These are phyloP conservation scores for Tiphia femorata DNA, from an alignment of 2,888 invertebrate genomes.

Conservation along the genomic window DNA sequence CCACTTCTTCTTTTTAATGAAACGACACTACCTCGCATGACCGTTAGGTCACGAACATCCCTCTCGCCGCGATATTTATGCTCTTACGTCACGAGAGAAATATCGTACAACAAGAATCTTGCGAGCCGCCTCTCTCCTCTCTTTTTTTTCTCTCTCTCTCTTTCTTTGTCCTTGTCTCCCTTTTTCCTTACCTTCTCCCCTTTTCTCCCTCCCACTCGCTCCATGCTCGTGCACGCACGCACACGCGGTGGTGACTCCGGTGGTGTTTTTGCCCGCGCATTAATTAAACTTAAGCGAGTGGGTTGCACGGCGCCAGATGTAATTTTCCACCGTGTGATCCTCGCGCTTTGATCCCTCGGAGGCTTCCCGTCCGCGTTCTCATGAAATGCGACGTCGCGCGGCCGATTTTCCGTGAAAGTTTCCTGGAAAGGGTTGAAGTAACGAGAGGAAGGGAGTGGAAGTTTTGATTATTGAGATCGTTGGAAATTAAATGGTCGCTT, in stretches of 20 bases:
- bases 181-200: no score
- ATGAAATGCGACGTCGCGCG: no score
- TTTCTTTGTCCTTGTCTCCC: no score
- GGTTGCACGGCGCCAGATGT: constrained; percentile 35
- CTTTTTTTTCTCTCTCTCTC: no score
- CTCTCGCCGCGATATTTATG: constrained; percentile 42
- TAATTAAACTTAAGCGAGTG: constrained; percentile 48
- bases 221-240: not conserved
- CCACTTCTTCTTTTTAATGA: constrained; percentile 33
- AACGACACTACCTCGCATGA: constrained; percentile 31
- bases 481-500: no score
- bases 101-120: constrained; percentile 42
- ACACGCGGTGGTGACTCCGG: constrained; percentile 2
- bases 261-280: constrained; percentile 44
- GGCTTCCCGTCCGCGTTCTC: constrained; percentile 14
- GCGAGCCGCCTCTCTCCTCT: no score
- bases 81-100: constrained; percentile 48
- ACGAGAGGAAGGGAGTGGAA: no score
- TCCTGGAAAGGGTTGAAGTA: not conserved
- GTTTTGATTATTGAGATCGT: no score
- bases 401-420: constrained; percentile 4
- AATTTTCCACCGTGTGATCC: constrained; percentile 46
- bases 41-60: constrained; percentile 42
- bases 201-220: no score
- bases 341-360: constrained; percentile 36